phyloP scores from a whole-genome alignment of 2,113 vertebrate species.

The Tricholaema leucomelas region DNA sequence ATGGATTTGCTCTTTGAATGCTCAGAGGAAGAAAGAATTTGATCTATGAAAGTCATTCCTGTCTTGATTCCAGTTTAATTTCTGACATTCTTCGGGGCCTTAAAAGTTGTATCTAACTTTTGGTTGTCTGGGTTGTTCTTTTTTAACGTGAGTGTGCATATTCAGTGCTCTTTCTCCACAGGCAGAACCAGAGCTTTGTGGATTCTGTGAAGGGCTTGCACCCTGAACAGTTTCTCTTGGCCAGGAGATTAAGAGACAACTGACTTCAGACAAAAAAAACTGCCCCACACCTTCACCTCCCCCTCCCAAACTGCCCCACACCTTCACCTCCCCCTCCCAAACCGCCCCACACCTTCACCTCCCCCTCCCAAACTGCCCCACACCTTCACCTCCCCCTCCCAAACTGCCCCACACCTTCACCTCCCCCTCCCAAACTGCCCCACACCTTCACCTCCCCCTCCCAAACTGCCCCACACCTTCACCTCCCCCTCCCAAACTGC shows the following conservation, averaged over 20 bases:
- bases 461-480: background rate
- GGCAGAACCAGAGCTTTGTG: background rate
- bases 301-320: background rate
- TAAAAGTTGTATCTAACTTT: background rate
- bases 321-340: background rate
- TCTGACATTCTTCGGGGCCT: background rate
- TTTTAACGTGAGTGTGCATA: fast-evolving
- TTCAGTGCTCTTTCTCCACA: background rate
- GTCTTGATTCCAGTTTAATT: background rate
- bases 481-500: background rate
- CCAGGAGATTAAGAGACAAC: background rate
- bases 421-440: background rate
- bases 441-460: background rate
- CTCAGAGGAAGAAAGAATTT: slow-evolving; percentile 3
- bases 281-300: background rate
- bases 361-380: background rate
- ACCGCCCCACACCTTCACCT: background rate
- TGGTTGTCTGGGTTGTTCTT: no score
- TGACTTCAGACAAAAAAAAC: background rate
- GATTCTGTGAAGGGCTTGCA: background rate
- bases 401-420: background rate
- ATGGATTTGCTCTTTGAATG: background rate
- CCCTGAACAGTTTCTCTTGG: background rate
- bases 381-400: background rate
- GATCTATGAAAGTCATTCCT: background rate